These are phyloP conservation scores for Lochmaea capreae DNA, from an alignment of 2,888 invertebrate species.

Conservation along the genomic window DNA sequence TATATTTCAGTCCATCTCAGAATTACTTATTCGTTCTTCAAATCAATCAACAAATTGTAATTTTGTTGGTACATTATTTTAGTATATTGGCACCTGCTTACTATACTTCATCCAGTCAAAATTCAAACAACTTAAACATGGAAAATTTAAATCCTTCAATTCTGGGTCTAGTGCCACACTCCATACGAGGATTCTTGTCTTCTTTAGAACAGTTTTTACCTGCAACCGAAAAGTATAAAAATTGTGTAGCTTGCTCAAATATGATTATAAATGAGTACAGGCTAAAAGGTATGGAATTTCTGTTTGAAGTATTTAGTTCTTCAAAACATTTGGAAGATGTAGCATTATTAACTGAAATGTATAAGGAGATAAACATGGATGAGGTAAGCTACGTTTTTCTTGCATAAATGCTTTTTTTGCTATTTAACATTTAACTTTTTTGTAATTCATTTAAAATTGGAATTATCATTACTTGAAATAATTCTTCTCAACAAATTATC, in stretches of 20 bases:
- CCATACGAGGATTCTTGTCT: constrained; percentile 91
- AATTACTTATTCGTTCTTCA: no score
- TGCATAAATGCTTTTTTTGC: no score
- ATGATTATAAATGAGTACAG: constrained; percentile 67
- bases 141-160: constrained; percentile 60
- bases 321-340: constrained; percentile 86
- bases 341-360: constrained; percentile 80
- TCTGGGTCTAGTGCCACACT: constrained; percentile 90
- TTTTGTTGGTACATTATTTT: constrained; percentile 18
- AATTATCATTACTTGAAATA: no score
- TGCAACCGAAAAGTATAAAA: constrained; percentile 85
- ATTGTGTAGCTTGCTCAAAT: constrained; percentile 93
- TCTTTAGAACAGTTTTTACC: constrained; percentile 85
- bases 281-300: constrained; percentile 75
- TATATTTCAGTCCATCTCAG: background rate
- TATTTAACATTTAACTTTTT: background rate
- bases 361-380: constrained; percentile 71
- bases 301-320: constrained; percentile 83
- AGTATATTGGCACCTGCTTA: constrained; percentile 72
- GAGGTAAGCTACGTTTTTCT: constrained; percentile 65
- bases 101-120: constrained; percentile 65
- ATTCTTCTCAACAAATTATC: no score
- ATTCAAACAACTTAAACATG: constrained; percentile 27
- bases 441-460: no score
- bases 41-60: no score